Conservation (phyloP, 2,113 vertebrate species). For the Phalacrocorax pelagicus region DNA sequence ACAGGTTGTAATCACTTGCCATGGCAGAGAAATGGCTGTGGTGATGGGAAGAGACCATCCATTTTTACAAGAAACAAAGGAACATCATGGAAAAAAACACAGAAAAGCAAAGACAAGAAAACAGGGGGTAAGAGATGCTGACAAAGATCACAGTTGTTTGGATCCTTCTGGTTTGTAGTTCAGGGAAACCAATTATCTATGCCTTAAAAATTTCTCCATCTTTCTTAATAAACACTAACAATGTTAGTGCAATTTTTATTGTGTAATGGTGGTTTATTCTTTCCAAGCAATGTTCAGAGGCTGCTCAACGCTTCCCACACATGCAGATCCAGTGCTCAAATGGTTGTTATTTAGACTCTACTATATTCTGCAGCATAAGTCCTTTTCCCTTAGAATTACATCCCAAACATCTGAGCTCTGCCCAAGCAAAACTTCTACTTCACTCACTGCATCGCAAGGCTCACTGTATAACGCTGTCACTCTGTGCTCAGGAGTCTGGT, state of each 20-base stretch:
- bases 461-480: background rate
- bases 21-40: background rate
- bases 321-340: background rate
- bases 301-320: background rate
- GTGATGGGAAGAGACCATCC: background rate
- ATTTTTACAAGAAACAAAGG: background rate
- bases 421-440: background rate
- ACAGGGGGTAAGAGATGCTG: fast-evolving
- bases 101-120: background rate
- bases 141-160: background rate
- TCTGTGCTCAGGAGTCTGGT: background rate
- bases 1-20: background rate
- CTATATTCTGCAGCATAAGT: background rate
- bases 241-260: background rate
- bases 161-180: background rate
- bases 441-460: background rate
- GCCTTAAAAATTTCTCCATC: background rate
- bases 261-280: background rate
- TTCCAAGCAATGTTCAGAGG: background rate
- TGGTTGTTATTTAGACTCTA: background rate
- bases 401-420: background rate
- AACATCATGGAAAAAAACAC: background rate
- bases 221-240: background rate
- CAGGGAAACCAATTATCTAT: background rate
- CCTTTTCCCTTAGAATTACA: background rate